Evolutionary conservation across 2,888 invertebrate species (phyloP).

Genomic region (Drosophila paramelanica): DNA sequence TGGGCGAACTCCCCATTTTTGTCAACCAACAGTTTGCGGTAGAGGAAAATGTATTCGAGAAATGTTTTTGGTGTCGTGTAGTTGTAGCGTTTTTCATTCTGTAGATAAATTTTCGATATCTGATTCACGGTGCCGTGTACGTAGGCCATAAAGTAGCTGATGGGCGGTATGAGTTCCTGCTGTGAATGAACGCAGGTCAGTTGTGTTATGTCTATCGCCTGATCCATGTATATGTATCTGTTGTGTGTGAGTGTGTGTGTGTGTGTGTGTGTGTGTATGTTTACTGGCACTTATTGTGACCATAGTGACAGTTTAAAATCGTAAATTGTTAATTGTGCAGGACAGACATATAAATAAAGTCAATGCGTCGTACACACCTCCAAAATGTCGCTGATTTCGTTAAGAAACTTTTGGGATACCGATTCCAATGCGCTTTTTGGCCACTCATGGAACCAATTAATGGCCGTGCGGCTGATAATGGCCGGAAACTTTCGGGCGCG

Average conservation of each 20-base stretch:
- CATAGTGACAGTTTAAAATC: constrained; percentile 55
- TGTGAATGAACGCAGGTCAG: constrained; percentile 79
- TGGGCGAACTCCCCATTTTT: constrained; percentile 90
- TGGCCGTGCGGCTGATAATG: constrained; percentile 95
- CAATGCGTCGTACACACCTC: constrained; percentile 86
- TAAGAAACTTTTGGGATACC: constrained; percentile 93
- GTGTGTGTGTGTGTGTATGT: constrained; percentile 15
- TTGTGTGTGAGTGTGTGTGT: constrained; percentile 2
- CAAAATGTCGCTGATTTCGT: constrained; percentile 90
- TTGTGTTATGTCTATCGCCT: constrained; percentile 19
- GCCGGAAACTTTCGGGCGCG: constrained; percentile 97
- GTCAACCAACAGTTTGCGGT: constrained; percentile 89
- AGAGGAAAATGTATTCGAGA: constrained; percentile 96
- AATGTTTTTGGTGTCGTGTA: constrained; percentile 99
- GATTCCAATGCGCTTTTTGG: constrained; percentile 95
- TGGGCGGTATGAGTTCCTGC: constrained; percentile 88
- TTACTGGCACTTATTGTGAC: constrained; percentile 37
- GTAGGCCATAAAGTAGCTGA: constrained; percentile 96
- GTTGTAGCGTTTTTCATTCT: constrained; percentile 95
- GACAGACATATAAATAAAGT: constrained; percentile 41
- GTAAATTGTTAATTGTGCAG: constrained; percentile 65
- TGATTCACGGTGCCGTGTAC: constrained; percentile 95
- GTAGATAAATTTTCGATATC: constrained; percentile 92
- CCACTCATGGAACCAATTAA: constrained; percentile 99
- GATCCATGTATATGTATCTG: constrained; percentile 1